These are phyloP conservation scores for Peromyscus nudipes DNA, from an alignment of 2,797 vertebrate genomes.

Conservation along the genomic window DNA sequence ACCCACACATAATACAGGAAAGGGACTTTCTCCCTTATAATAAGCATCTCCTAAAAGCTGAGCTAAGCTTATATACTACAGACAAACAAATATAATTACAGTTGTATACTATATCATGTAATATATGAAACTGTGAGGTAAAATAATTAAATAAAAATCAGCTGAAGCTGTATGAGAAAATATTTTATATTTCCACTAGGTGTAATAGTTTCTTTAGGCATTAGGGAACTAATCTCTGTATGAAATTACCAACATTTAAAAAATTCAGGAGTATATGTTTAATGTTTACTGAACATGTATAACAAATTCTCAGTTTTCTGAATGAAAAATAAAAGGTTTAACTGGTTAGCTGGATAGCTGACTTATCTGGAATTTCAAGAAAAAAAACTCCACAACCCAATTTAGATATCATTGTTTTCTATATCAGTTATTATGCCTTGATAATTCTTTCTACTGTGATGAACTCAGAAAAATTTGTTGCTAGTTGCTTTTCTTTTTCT, in stretches of 20 bases:
- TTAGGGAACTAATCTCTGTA: not conserved
- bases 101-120: not conserved
- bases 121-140: not conserved
- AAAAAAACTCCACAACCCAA: not conserved
- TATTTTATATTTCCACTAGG: not conserved
- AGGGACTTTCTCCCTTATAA: not conserved
- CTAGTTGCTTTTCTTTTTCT: not conserved
- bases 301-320: conserved; percentile 44
- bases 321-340: not conserved
- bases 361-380: not conserved
- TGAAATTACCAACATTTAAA: not conserved
- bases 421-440: not conserved
- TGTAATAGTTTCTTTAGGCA: not conserved
- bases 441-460: not conserved
- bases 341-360: not conserved
- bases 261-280: not conserved
- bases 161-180: not conserved
- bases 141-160: conserved; percentile 42
- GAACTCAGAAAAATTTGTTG: not conserved
- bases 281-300: not conserved
- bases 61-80: not conserved
- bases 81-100: not conserved
- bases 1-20: not conserved
- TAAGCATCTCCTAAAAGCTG: not conserved
- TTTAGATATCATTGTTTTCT: not conserved